Evolutionary conservation across 2,888 invertebrate species (phyloP).

Genomic region (Harpalus rufipes): DNA sequence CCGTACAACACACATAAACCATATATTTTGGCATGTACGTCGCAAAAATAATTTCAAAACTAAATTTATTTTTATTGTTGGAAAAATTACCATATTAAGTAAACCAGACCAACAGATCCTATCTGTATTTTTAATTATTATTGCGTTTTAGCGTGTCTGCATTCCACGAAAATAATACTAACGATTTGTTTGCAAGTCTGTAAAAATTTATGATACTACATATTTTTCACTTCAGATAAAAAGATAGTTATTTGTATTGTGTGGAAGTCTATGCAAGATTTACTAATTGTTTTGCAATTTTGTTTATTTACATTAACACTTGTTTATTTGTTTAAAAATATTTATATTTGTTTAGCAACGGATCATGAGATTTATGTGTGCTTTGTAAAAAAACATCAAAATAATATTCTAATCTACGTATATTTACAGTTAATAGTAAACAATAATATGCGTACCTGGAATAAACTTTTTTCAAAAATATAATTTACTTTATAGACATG

Average conservation of each 20-base stretch:
- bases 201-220: background rate
- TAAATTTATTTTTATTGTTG: background rate
- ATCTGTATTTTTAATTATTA: constrained; percentile 20
- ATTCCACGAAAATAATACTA: constrained; percentile 1
- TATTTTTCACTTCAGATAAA: background rate
- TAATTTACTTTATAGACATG: too few species aligned
- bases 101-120: background rate
- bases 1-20: background rate
- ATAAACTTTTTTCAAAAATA: too few species aligned
- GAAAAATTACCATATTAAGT: background rate
- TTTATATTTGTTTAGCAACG: background rate
- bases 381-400: background rate
- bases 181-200: background rate
- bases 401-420: background rate
- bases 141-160: background rate
- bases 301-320: background rate
- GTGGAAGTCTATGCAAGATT: background rate
- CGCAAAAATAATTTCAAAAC: background rate
- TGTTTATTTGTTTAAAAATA: constrained; percentile 18
- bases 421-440: too few species aligned
- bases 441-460: too few species aligned
- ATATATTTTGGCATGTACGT: background rate
- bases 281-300: constrained; percentile 4
- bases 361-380: background rate
- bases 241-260: background rate